These are phyloP conservation scores for Campylomormyrus numenius DNA, from an alignment of 2,113 vertebrate genomes.

Conservation along the genomic window DNA sequence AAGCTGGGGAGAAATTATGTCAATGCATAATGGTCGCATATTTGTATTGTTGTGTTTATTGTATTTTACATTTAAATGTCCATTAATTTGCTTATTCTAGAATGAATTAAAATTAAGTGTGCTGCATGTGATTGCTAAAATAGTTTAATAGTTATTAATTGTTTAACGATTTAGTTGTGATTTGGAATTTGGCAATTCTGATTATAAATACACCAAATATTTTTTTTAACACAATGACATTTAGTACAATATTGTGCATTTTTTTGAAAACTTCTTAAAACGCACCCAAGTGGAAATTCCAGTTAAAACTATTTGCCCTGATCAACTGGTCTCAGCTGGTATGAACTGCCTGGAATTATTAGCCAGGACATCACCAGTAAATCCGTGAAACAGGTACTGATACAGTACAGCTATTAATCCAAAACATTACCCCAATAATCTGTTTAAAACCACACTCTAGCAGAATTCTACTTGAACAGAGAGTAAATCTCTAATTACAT, in stretches of 20 bases:
- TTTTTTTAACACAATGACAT: background rate
- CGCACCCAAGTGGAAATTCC: background rate
- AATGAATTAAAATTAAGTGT: background rate
- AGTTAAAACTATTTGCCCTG: background rate
- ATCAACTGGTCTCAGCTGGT: slow-evolving; percentile 3
- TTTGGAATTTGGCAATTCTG: background rate
- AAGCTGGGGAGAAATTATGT: background rate
- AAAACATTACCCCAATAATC: background rate
- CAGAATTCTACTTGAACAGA: background rate
- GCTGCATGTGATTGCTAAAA: background rate
- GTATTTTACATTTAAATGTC: background rate
- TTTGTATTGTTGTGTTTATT: background rate
- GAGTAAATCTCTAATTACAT: background rate
- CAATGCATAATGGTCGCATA: background rate
- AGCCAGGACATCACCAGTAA: background rate
- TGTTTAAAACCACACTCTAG: background rate
- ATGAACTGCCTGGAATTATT: background rate
- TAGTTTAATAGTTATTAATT: background rate
- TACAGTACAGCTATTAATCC: background rate
- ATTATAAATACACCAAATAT: background rate
- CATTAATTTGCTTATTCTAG: background rate
- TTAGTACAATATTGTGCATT: background rate
- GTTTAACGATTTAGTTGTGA: background rate
- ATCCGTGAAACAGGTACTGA: background rate
- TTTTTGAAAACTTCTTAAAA: background rate